Percentiles rank a stretch among this genome's conserved stretches.
Conservation (phyloP, 2,113 vertebrate genomes). For the Oreochromis tanganicae region DNA sequence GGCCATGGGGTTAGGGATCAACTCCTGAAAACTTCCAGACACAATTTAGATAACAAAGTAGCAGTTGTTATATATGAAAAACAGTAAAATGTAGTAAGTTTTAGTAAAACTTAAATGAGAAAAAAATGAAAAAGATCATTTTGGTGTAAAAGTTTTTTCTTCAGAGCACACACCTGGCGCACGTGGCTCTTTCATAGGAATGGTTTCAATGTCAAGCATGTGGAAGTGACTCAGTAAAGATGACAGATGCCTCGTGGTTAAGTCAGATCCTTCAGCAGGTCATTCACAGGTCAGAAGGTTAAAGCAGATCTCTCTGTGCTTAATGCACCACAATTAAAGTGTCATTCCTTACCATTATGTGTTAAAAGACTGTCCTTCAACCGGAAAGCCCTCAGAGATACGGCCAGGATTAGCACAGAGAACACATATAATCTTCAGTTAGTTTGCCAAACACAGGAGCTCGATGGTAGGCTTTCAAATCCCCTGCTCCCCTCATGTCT, state of each 20-base stretch:
- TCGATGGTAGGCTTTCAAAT: neutral
- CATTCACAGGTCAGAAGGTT: neutral
- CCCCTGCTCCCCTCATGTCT: neutral
- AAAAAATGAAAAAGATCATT: neutral
- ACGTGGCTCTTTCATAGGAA: neutral
- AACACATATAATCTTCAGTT: neutral
- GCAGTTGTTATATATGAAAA: neutral
- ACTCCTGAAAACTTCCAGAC: neutral
- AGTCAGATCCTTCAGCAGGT: neutral
- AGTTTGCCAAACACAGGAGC: neutral
- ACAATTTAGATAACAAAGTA: neutral
- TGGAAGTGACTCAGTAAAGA: constrained; percentile 2
- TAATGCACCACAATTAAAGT: neutral
- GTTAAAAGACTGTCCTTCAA: neutral
- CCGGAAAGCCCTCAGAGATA: neutral
- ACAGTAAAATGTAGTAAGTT: neutral
- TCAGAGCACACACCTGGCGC: neutral
- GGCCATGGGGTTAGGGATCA: neutral
- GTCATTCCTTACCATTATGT: constrained; percentile 2
- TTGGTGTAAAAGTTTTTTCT: neutral
- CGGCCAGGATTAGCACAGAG: neutral
- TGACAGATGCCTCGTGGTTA: neutral
- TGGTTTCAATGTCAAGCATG: neutral
- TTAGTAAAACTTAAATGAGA: neutral
- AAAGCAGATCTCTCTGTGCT: neutral